Evolutionary conservation across 1,140 invertebrate genomes (phyloP).

Genomic region (Carcinoscorpius rotundicauda): DNA sequence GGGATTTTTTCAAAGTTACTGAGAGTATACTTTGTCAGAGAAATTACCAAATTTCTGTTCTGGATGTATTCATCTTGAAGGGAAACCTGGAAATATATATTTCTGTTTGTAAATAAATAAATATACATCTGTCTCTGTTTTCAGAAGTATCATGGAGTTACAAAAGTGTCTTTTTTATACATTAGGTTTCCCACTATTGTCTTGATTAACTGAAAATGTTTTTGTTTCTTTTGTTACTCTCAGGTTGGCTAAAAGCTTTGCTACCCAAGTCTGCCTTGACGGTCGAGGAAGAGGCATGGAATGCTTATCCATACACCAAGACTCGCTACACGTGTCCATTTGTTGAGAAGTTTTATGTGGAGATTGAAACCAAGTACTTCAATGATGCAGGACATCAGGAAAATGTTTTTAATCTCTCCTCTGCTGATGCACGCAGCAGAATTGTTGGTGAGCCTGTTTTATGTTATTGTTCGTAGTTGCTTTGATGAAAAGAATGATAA

Average conservation of each 20-base stretch:
- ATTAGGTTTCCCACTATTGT: no score
- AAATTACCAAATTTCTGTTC: no score
- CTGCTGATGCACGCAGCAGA: slow-evolving; percentile 66
- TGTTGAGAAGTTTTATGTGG: slow-evolving; percentile 93
- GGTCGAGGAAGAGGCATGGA: slow-evolving; percentile 96
- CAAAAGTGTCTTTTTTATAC: no score
- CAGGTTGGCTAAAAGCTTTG: slow-evolving; percentile 76
- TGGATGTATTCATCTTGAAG: no score
- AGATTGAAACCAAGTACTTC: slow-evolving; percentile 96
- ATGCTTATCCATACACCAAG: slow-evolving; percentile 98
- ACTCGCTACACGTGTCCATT: slow-evolving; percentile 94
- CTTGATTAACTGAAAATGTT: neutral
- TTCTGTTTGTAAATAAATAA: no score
- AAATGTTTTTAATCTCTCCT: slow-evolving; percentile 86
- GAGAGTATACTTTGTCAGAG: no score
- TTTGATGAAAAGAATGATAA: no score
- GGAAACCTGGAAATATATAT: no score
- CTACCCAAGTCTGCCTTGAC: slow-evolving; percentile 90
- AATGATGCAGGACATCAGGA: slow-evolving; percentile 90
- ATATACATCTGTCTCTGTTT: no score
- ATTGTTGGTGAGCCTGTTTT: slow-evolving; percentile 60
- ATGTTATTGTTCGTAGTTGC: neutral
- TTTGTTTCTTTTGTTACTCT: slow-evolving; percentile 18
- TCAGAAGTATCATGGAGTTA: no score
- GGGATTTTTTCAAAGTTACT: no score